phyloP scores from a whole-genome alignment of 2,797 vertebrate genomes.

The Geotria australis region DNA sequence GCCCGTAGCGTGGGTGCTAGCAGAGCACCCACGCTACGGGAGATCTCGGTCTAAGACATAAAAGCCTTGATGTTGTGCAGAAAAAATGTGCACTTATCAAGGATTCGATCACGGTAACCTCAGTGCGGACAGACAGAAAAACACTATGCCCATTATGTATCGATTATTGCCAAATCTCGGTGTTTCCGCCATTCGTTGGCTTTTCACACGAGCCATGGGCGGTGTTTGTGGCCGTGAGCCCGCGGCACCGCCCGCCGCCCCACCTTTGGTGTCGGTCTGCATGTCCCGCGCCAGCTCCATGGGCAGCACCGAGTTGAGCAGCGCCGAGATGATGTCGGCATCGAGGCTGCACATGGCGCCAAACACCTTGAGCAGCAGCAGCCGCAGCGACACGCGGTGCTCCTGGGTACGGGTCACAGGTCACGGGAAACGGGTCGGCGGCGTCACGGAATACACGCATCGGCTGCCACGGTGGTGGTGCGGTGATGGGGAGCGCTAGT shows the following conservation, averaged over 20 bases:
- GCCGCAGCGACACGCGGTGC: conserved; percentile 40
- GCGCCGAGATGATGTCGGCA: conserved; percentile 44
- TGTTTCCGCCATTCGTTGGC: background rate
- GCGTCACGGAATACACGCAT: background rate
- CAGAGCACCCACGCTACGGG: no score
- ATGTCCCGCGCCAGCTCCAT: conserved; percentile 95
- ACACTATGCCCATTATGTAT: no score
- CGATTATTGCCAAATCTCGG: no score
- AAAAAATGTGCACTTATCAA: no score
- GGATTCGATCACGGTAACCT: no score
- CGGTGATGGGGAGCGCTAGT: no score
- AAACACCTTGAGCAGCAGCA: conserved; percentile 76
- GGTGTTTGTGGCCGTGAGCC: background rate
- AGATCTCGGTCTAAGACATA: no score
- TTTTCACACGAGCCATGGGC: background rate
- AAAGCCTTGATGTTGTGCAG: no score
- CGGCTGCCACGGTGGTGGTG: no score
- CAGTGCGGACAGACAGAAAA: no score
- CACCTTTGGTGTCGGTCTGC: conserved; percentile 63
- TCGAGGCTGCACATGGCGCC: conserved; percentile 85
- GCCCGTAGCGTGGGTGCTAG: no score
- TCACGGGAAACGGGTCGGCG: background rate
- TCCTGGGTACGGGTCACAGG: conserved; percentile 34
- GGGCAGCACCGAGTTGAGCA: conserved; percentile 69
- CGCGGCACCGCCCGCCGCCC: no score